Base-by-base conservation (phyloP, 2,797 vertebrate species). In the Pantherophis alleghaniensis region DNA sequence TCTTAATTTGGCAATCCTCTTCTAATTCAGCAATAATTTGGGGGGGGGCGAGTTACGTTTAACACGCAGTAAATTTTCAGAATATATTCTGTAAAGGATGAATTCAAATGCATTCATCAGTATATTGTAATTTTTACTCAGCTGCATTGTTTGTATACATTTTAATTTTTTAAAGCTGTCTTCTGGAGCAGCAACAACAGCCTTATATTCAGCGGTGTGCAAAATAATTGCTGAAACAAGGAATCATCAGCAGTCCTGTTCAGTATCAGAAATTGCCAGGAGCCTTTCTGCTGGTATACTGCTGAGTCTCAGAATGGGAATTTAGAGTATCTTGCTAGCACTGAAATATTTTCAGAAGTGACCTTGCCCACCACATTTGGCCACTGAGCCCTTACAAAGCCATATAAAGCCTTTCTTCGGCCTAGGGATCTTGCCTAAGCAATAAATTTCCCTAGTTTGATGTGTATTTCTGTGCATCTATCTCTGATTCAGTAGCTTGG, bases 1-100 rank as follows among this genome's bases (percentile, higher is more conserved):
- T 93, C 92, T 93, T 93, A 92, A 94, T 91, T 97, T 96, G 92
- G 96, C 94, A 86, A 87, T 94, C 95, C 94, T 94, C 94, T 96
- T 96, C 94, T 96, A 95, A 93, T 94, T 96, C 95, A 95, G 94
- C 88, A 55, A 91, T 83, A 95, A 94, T 96, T 79, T 92, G n/a
- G 60, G 11, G 12, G 28, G 26, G 28, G 16, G n/a, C 2, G 14
- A 13, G 88, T 94, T 86, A 56, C 94, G 93, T 95, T 96, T 96
- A 96, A 95, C 96, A 94, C 95, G 92, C 93, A 92, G 89, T 94
- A 92, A 93, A 91, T 94, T 79, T 92, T 91, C 37, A 91, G 87
- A 0, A 4, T 93, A 88, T 94, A 86, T 91, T 86, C 2, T 28
- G 57, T 91, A 63, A 63, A 91, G 83, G 24, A 12, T 74, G 22